These are phyloP conservation scores for Pollicipes pollicipes DNA, from an alignment of 1,140 invertebrate genomes.

Conservation along the genomic window DNA sequence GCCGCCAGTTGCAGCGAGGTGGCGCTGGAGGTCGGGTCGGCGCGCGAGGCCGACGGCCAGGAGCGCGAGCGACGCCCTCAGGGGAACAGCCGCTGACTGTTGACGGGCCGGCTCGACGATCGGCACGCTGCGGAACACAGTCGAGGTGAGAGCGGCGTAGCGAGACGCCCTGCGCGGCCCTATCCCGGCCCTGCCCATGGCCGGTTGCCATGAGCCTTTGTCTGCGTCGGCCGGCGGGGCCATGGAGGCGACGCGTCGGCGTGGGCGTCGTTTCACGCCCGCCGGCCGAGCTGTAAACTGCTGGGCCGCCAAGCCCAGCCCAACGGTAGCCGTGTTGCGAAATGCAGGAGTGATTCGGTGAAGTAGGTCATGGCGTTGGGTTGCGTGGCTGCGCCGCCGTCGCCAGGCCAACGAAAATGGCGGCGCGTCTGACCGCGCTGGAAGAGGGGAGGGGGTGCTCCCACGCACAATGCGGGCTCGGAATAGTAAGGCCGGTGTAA, in stretches of 20 bases:
- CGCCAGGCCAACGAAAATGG: neutral
- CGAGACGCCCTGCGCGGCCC: too few species aligned
- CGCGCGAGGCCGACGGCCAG: too few species aligned
- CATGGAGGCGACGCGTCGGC: too few species aligned
- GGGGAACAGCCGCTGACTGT: neutral
- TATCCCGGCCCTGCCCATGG: too few species aligned
- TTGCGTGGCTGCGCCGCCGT: too few species aligned
- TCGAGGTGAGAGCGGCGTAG: neutral
- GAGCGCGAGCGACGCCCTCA: neutral
- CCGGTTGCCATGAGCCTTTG: neutral
- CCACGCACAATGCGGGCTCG: neutral
- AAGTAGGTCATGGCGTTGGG: neutral
- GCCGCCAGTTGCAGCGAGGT: neutral
- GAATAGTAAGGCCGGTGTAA: too few species aligned
- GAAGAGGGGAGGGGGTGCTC: neutral
- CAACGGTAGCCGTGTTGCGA: too few species aligned
- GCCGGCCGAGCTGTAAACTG: too few species aligned
- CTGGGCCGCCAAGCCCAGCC: too few species aligned
- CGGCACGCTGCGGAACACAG: neutral
- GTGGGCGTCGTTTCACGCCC: too few species aligned
- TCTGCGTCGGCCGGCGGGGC: too few species aligned
- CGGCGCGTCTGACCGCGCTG: neutral
- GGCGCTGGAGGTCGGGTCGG: neutral
- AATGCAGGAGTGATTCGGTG: neutral
- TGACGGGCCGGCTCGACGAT: neutral